A percentile compares a stretch with the other conserved stretches of the same genome.
Evolutionary conservation across 2,113 vertebrate genomes (phyloP).

Genomic region (Solenodon paradoxus): DNA sequence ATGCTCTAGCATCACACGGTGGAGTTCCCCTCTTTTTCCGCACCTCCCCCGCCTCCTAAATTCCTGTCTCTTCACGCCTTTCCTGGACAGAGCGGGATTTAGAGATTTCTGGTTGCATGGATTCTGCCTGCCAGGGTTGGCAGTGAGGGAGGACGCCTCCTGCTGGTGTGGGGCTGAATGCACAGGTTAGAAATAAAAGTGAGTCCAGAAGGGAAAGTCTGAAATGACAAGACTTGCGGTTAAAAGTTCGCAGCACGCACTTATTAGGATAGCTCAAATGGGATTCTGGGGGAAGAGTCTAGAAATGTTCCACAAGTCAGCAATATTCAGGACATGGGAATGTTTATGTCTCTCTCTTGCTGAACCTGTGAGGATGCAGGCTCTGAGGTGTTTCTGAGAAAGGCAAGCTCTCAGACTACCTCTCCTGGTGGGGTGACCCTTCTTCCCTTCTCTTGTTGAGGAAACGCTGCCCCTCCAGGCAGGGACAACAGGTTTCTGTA

Average conservation of each 20-base stretch:
- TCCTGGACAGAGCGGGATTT: neutral
- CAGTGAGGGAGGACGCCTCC: no score
- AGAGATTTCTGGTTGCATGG: neutral
- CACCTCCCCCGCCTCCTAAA: accelerated
- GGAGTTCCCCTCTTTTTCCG: neutral
- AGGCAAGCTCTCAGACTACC: neutral
- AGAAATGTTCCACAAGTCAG: neutral
- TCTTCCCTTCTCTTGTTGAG: neutral
- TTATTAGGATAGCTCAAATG: neutral
- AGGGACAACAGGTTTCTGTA: neutral
- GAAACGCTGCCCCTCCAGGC: neutral
- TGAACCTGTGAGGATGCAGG: neutral
- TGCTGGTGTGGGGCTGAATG: neutral
- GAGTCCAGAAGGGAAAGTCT: neutral
- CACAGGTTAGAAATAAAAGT: no score
- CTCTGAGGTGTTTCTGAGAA: neutral
- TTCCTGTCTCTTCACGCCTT: neutral
- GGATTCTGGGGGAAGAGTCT: neutral
- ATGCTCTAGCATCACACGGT: accelerated
- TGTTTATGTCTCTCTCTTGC: accelerated
- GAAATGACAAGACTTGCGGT: neutral
- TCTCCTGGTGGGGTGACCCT: neutral
- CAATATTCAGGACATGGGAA: neutral
- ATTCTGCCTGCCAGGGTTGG: neutral
- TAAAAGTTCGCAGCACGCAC: neutral